A percentile compares a stretch with the other conserved stretches of the same genome.
Conservation (phyloP, 1,140 invertebrate genomes). For the Danaus plexippus region DNA sequence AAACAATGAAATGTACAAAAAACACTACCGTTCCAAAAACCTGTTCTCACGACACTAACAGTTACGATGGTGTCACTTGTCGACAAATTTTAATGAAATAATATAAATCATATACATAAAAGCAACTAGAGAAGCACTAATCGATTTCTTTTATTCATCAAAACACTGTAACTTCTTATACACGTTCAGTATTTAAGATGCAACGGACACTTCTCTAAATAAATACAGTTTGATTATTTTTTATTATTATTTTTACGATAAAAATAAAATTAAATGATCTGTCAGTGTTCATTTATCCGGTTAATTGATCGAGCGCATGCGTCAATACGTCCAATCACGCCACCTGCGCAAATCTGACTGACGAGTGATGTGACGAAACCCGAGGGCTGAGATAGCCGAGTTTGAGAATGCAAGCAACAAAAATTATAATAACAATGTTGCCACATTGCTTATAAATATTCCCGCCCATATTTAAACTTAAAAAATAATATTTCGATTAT, state of each 20-base stretch:
- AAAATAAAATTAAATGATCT: constrained; percentile 44
- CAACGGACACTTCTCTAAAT: no score
- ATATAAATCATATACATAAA: constrained; percentile 36
- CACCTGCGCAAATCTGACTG: constrained; percentile 52
- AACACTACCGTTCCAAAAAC: constrained; percentile 52
- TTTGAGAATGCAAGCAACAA: constrained; percentile 24
- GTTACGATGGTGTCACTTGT: constrained; percentile 41
- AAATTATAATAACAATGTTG: constrained; percentile 24
- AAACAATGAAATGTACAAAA: constrained; percentile 46
- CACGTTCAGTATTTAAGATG: constrained; percentile 8
- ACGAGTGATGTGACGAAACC: constrained; percentile 28
- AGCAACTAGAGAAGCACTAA: constrained; percentile 45
- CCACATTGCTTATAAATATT: constrained; percentile 10
- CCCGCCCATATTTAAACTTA: constrained; percentile 7
- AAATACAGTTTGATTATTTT: not conserved
- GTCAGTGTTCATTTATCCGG: constrained; percentile 43
- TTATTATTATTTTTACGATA: constrained; percentile 35
- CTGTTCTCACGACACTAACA: constrained; percentile 43
- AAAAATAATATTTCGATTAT: not conserved
- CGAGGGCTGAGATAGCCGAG: constrained; percentile 27
- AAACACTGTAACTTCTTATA: constrained; percentile 24
- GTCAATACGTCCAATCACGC: constrained; percentile 29
- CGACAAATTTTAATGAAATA: constrained; percentile 43
- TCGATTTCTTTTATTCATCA: constrained; percentile 51
- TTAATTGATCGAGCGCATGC: constrained; percentile 38